Evolutionary conservation across 2,888 invertebrate species (phyloP).

Genomic region (Deroplatys truncata): DNA sequence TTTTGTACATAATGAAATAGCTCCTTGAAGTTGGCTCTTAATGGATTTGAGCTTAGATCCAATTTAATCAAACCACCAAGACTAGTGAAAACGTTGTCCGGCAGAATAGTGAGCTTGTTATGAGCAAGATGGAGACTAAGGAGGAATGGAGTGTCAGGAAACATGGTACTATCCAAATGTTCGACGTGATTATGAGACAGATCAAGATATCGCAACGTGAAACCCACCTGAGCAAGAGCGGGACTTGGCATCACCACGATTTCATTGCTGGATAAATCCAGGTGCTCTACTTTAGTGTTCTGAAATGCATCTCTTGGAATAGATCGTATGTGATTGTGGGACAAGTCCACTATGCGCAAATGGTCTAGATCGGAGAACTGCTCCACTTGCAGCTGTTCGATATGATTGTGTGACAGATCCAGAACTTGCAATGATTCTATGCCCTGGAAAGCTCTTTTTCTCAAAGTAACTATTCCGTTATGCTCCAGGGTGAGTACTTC

Average conservation of each 20-base stretch:
- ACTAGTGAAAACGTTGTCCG: slow-evolving; percentile 84
- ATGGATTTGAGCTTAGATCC: slow-evolving; percentile 74
- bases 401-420: slow-evolving; percentile 71
- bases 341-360: slow-evolving; percentile 67
- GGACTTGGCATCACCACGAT: slow-evolving; percentile 75
- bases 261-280: slow-evolving; percentile 75
- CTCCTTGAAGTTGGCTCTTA: slow-evolving; percentile 83
- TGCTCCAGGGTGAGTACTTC: slow-evolving; percentile 70
- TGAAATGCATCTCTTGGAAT: slow-evolving; percentile 74
- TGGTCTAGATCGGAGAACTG: slow-evolving; percentile 75
- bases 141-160: slow-evolving; percentile 75
- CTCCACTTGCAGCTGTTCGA: slow-evolving; percentile 72
- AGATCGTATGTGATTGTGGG: slow-evolving; percentile 67
- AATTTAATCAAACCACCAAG: slow-evolving; percentile 72
- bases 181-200: slow-evolving; percentile 77
- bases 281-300: slow-evolving; percentile 72
- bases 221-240: slow-evolving; percentile 72
- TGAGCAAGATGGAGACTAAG: slow-evolving; percentile 71
- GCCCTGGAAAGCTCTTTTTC: slow-evolving; percentile 73
- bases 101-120: slow-evolving; percentile 78
- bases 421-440: slow-evolving; percentile 70
- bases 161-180: slow-evolving; percentile 82
- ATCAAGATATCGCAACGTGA: slow-evolving; percentile 72
- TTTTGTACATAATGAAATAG: slow-evolving; percentile 82
- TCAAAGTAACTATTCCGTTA: slow-evolving; percentile 68